Conservation (phyloP, 2,888 invertebrate genomes). For the Drosophila mercatorum region DNA sequence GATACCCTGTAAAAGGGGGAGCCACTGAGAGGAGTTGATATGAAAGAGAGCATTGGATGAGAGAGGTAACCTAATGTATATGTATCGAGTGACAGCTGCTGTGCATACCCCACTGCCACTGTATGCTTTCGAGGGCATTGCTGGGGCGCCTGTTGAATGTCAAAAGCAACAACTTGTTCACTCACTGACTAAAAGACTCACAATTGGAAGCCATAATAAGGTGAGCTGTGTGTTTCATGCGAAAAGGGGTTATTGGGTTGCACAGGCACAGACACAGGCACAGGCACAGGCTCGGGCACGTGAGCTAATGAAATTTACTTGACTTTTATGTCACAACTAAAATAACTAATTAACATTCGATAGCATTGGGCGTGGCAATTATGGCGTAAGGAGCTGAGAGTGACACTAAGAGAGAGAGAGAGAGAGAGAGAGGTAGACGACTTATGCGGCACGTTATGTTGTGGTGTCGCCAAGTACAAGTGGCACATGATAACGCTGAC, state of each 20-base stretch:
- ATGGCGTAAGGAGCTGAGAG: neutral
- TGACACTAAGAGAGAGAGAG: neutral
- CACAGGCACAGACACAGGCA: neutral
- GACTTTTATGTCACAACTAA: slow-evolving; percentile 10
- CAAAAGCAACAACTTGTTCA: slow-evolving; percentile 31
- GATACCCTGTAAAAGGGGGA: slow-evolving; percentile 21
- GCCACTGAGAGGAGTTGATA: no score
- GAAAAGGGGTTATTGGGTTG: slow-evolving; percentile 23
- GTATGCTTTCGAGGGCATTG: neutral
- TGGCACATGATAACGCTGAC: slow-evolving; percentile 32
- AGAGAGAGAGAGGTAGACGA: neutral
- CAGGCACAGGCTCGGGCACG: neutral
- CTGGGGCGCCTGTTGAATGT: slow-evolving; percentile 68
- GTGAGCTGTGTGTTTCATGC: slow-evolving; percentile 17
- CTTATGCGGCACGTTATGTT: neutral
- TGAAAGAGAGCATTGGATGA: neutral
- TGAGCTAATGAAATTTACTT: slow-evolving; percentile 39
- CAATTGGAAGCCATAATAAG: slow-evolving; percentile 53
- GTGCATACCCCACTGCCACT: neutral
- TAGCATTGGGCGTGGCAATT: slow-evolving; percentile 26
- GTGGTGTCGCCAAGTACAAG: slow-evolving; percentile 16
- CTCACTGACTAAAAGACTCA: slow-evolving; percentile 25
- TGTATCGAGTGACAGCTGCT: neutral
- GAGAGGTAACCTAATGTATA: neutral
- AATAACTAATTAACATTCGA: slow-evolving; percentile 43